Evolutionary conservation across 2,797 vertebrate species (phyloP).

Genomic region (Lepus oiostolus): DNA sequence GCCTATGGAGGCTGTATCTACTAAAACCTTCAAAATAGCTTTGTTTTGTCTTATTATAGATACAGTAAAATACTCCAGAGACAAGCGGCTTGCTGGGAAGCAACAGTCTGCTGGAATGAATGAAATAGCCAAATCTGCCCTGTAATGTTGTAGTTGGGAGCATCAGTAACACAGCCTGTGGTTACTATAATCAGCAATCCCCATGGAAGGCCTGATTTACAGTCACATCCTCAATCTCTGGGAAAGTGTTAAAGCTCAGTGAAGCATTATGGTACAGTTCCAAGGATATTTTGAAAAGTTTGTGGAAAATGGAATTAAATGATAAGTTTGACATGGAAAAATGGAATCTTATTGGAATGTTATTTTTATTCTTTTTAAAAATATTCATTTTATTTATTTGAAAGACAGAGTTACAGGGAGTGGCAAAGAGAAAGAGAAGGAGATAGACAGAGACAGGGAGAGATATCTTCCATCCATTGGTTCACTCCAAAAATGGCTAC

Average conservation of each 20-base stretch:
- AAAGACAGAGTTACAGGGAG: too few species aligned
- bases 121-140: slow-evolving; percentile 65
- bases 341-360: too few species aligned
- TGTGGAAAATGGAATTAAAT: too few species aligned
- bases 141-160: not conserved
- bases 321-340: too few species aligned
- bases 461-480: too few species aligned
- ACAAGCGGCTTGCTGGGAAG: slow-evolving; percentile 62
- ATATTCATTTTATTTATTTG: too few species aligned
- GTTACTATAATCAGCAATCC: slow-evolving; percentile 49
- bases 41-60: slow-evolving; percentile 70
- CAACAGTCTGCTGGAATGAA: slow-evolving; percentile 56
- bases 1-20: slow-evolving; percentile 39
- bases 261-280: not conserved
- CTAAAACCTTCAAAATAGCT: slow-evolving; percentile 62
- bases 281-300: too few species aligned
- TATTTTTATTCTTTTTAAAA: too few species aligned
- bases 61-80: slow-evolving; percentile 72
- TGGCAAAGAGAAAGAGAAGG: too few species aligned
- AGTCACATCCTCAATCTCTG: not conserved
- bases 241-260: slow-evolving; percentile 1
- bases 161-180: not conserved
- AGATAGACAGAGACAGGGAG: too few species aligned
- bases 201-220: not conserved
- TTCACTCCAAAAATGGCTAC: too few species aligned